Evolutionary conservation across 2,888 invertebrate genomes (phyloP).

Genomic region (Bhutanitis thaidina): DNA sequence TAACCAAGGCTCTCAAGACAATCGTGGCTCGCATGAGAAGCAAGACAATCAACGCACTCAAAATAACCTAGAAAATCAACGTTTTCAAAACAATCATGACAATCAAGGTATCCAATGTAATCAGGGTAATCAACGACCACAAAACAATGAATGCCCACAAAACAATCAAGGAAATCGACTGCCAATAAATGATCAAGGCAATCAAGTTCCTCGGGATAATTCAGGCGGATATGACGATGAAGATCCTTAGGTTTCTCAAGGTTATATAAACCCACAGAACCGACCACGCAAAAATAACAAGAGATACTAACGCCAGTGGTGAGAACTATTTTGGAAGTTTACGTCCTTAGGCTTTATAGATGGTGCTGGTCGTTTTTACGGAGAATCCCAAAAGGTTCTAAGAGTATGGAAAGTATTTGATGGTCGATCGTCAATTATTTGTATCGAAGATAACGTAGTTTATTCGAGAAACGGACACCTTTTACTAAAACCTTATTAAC

Average conservation of each 20-base stretch:
- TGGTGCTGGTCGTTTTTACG: slow-evolving; percentile 35
- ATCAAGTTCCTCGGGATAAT: slow-evolving; percentile 11
- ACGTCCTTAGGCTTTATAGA: slow-evolving; percentile 33
- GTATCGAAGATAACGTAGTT: slow-evolving; percentile 8
- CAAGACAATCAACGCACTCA: too few species aligned
- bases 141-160: slow-evolving; percentile 4
- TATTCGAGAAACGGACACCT: slow-evolving; percentile 1
- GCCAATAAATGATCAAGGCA: neutral
- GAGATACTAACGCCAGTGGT: slow-evolving; percentile 32
- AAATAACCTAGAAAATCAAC: too few species aligned
- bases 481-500: neutral
- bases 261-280: neutral
- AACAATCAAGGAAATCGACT: neutral
- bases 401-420: too few species aligned
- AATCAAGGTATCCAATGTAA: neutral
- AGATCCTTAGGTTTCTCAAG: neutral
- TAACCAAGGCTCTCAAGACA: too few species aligned
- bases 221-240: slow-evolving; percentile 9
- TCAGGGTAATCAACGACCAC: neutral
- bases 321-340: neutral
- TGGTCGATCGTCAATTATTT: slow-evolving; percentile 6
- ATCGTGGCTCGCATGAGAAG: too few species aligned
- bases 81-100: too few species aligned
- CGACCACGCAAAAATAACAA: slow-evolving; percentile 32
- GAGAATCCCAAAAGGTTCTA: slow-evolving; percentile 7